Percentiles rank a stretch among this genome's conserved stretches.
Conservation (phyloP, 2,113 vertebrate species). For the Holacanthus passer region DNA sequence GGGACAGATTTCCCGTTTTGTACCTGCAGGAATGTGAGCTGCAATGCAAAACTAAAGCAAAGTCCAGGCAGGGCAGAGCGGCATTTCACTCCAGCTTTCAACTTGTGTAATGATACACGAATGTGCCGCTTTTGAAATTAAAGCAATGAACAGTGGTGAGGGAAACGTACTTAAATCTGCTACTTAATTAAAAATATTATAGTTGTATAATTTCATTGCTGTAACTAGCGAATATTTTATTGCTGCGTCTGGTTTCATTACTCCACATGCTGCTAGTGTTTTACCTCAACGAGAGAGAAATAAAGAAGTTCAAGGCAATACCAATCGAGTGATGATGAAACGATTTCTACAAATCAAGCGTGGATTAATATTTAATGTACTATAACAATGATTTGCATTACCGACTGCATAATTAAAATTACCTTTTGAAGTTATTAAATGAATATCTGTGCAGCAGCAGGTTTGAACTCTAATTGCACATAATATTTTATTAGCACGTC, state of each 20-base stretch:
- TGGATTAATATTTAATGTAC: slow-evolving; percentile 47
- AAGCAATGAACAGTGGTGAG: slow-evolving; percentile 46
- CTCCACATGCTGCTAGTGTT: slow-evolving; percentile 1
- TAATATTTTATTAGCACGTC: neutral
- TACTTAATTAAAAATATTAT: slow-evolving; percentile 65
- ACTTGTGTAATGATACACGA: slow-evolving; percentile 30
- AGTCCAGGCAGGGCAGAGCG: slow-evolving; percentile 14
- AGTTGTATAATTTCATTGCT: slow-evolving; percentile 34
- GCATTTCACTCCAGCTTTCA: slow-evolving; percentile 26
- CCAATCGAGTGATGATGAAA: slow-evolving; percentile 25
- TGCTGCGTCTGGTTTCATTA: slow-evolving; percentile 38
- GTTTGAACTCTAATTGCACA: slow-evolving; percentile 14
- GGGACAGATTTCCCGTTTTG: slow-evolving; percentile 48
- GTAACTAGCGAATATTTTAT: slow-evolving; percentile 31
- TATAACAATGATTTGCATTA: slow-evolving; percentile 42
- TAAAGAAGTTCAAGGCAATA: slow-evolving; percentile 13
- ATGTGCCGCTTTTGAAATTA: slow-evolving; percentile 36
- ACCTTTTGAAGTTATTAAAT: slow-evolving; percentile 25
- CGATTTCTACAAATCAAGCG: slow-evolving; percentile 35
- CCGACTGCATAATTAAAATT: slow-evolving; percentile 24
- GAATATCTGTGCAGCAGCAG: neutral
- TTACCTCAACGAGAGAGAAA: slow-evolving; percentile 19
- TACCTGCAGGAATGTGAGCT: slow-evolving; percentile 16
- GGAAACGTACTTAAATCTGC: slow-evolving; percentile 32
- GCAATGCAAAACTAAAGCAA: slow-evolving; percentile 47